These are phyloP conservation scores for Solenodon paradoxus DNA, from an alignment of 2,113 vertebrate genomes.

Conservation along the genomic window DNA sequence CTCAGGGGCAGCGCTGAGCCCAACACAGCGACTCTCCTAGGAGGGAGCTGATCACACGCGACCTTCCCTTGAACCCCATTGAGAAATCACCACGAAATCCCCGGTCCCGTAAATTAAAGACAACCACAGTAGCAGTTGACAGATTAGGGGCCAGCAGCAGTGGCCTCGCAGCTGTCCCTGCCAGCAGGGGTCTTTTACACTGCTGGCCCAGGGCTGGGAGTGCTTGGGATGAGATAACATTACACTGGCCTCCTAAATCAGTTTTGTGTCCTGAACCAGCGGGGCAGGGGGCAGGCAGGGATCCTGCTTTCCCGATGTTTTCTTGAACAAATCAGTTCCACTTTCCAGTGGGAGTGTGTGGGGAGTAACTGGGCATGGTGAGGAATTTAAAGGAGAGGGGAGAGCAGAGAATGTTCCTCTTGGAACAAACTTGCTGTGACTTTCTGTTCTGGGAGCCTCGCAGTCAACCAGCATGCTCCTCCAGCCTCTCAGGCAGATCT, in stretches of 20 bases:
- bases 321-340: not conserved
- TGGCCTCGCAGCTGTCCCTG: slow-evolving; percentile 59
- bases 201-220: not conserved
- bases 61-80: slow-evolving; percentile 71
- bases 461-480: not conserved
- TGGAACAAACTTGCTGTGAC: not conserved
- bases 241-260: not conserved
- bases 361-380: not conserved
- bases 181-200: slow-evolving; percentile 46
- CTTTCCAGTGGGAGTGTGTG: not conserved
- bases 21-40: too few relatives aligned
- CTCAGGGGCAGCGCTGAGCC: not conserved
- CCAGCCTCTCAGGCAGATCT: not conserved
- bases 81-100: slow-evolving; percentile 63
- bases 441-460: not conserved
- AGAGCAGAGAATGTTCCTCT: not conserved
- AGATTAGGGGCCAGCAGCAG: slow-evolving; percentile 16
- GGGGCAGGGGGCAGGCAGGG: not conserved
- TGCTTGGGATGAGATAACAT: not conserved
- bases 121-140: not conserved
- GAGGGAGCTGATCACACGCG: not conserved
- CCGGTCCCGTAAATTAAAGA: slow-evolving; percentile 55
- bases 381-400: not conserved
- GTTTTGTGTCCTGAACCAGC: not conserved
- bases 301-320: not conserved